Evolutionary conservation across 2,888 invertebrate species (phyloP).

Genomic region (Tridacna crocea): DNA sequence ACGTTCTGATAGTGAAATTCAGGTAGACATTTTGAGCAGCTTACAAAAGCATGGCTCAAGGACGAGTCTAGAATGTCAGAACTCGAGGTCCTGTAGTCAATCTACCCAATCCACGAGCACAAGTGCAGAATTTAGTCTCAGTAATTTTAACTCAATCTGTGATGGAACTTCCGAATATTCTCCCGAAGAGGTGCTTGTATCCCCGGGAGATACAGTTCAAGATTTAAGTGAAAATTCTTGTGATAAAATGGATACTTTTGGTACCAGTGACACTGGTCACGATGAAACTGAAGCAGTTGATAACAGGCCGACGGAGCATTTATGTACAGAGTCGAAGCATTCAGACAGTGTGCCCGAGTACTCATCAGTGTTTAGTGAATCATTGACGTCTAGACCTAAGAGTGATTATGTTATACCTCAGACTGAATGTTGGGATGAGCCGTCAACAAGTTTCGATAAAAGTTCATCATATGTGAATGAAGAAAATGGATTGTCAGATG

Average conservation of each 20-base stretch:
- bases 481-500: constrained; percentile 14
- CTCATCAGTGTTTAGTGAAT: constrained; percentile 23
- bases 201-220: constrained; percentile 21
- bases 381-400: constrained; percentile 5
- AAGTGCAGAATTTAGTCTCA: constrained; percentile 74
- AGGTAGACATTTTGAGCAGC: constrained; percentile 49
- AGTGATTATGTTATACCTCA: constrained; percentile 23
- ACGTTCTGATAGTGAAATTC: constrained; percentile 44
- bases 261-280: constrained; percentile 10
- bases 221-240: constrained; percentile 13
- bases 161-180: constrained; percentile 63
- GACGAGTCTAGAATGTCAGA: constrained; percentile 56
- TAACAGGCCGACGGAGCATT: constrained; percentile 56
- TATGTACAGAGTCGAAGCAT: constrained; percentile 55
- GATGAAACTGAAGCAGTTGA: constrained; percentile 33
- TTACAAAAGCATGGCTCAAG: constrained; percentile 49
- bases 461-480: constrained; percentile 11
- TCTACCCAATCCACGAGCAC: constrained; percentile 74
- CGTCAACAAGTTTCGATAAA: constrained; percentile 40
- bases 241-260: constrained; percentile 39
- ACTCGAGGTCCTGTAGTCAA: constrained; percentile 57
- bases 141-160: constrained; percentile 62
- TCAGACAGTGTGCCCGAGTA: constrained; percentile 14
- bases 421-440: constrained; percentile 68
- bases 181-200: constrained; percentile 44